Evolutionary conservation across 1,140 invertebrate genomes (phyloP).

Genomic region (Ectropis grisescens): DNA sequence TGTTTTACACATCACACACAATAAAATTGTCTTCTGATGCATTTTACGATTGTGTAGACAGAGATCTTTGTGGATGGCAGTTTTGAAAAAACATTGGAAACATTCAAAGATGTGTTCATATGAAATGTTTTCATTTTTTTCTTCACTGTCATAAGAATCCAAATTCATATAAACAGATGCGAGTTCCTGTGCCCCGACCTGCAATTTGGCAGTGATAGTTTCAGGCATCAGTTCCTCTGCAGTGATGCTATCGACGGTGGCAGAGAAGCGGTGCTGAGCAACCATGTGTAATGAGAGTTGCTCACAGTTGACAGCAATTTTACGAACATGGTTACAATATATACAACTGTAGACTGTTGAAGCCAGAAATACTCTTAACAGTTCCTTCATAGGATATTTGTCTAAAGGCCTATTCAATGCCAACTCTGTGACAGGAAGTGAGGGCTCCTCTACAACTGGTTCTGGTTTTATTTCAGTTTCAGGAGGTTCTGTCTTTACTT

Average conservation of each 20-base stretch:
- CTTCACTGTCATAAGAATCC: conserved; percentile 75
- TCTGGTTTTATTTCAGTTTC: conserved; percentile 27
- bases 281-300: conserved; percentile 84
- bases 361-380: conserved; percentile 80
- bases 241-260: conserved; percentile 79
- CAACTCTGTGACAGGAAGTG: conserved; percentile 76
- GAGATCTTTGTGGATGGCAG: conserved; percentile 83
- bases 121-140: conserved; percentile 48
- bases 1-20: conserved; percentile 88
- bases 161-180: conserved; percentile 78
- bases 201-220: conserved; percentile 78
- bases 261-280: conserved; percentile 80
- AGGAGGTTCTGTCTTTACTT: conserved; percentile 32
- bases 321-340: conserved; percentile 86
- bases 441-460: conserved; percentile 38
- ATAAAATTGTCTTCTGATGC: conserved; percentile 83
- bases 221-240: conserved; percentile 80
- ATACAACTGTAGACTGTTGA: conserved; percentile 78
- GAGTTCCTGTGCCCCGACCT: conserved; percentile 74
- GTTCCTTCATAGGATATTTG: conserved; percentile 77
- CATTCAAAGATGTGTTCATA: conserved; percentile 82
- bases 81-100: conserved; percentile 85
- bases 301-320: conserved; percentile 85
- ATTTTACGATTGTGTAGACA: conserved; percentile 87
- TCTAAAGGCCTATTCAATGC: conserved; percentile 80